Conservation (phyloP, 1,140 invertebrate genomes). For the Saccostrea echinata region DNA sequence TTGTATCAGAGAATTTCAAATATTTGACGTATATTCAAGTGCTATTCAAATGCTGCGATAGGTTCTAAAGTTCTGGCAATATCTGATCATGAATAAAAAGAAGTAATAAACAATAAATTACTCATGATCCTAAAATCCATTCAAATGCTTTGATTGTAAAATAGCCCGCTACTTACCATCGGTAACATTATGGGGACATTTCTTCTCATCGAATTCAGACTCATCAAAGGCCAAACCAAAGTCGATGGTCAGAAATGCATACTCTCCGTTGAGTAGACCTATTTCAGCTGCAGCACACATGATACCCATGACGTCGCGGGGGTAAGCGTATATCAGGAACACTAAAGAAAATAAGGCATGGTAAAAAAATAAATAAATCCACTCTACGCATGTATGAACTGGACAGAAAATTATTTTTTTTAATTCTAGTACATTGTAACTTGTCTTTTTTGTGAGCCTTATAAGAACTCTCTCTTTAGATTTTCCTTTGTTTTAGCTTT, state of each 20-base stretch:
- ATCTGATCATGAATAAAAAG: too few relatives aligned
- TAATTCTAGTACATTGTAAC: too few relatives aligned
- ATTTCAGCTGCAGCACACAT: slow-evolving; percentile 59
- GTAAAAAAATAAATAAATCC: not conserved
- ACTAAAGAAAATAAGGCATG: slow-evolving; percentile 53
- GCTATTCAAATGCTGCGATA: too few relatives aligned
- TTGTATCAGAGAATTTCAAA: too few relatives aligned
- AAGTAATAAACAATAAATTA: too few relatives aligned
- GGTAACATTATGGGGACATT: not conserved
- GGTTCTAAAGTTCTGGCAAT: too few relatives aligned
- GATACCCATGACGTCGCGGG: slow-evolving; percentile 59
- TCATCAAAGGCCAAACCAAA: slow-evolving; percentile 47
- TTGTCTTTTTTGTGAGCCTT: too few relatives aligned
- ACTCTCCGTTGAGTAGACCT: slow-evolving; percentile 57
- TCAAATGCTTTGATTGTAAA: too few relatives aligned
- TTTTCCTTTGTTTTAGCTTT: too few relatives aligned
- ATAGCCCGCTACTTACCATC: not conserved
- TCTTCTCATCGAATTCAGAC: not conserved
- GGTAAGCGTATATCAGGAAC: slow-evolving; percentile 66
- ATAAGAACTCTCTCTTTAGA: too few relatives aligned
- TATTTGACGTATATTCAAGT: too few relatives aligned
- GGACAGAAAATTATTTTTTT: not conserved
- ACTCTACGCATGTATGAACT: not conserved
- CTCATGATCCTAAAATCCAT: too few relatives aligned
- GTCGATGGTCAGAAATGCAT: slow-evolving; percentile 68